Evolutionary conservation across 2,797 vertebrate genomes (phyloP).

Genomic region (Hirundo rustica): DNA sequence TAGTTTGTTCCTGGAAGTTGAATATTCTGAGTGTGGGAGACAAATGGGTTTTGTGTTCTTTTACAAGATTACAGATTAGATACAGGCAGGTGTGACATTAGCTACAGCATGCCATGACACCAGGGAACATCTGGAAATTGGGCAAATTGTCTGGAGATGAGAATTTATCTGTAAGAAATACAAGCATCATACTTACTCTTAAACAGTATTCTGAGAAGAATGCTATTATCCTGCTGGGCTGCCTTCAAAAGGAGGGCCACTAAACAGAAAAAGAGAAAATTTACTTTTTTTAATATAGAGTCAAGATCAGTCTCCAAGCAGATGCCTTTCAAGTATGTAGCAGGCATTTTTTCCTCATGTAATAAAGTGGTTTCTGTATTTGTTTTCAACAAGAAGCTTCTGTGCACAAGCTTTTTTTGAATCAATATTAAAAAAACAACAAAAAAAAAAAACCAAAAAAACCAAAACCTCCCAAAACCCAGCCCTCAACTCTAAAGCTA

Average conservation of each 20-base stretch:
- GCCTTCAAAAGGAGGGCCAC: background rate
- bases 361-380: background rate
- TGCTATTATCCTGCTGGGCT: accelerated
- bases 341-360: background rate
- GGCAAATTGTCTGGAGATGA: background rate
- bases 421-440: background rate
- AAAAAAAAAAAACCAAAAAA: background rate
- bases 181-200: background rate
- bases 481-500: background rate
- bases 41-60: background rate
- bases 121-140: background rate
- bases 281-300: background rate
- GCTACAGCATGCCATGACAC: background rate
- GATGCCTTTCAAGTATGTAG: background rate
- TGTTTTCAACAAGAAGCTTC: background rate
- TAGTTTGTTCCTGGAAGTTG: background rate
- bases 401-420: background rate
- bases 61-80: background rate
- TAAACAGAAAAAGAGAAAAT: background rate
- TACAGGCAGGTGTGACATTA: background rate
- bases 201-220: background rate
- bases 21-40: background rate
- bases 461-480: accelerated
- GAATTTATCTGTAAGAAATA: background rate
- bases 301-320: background rate